Evolutionary conservation across 2,888 invertebrate species (phyloP).

Genomic region (Drosophila engyochracea): DNA sequence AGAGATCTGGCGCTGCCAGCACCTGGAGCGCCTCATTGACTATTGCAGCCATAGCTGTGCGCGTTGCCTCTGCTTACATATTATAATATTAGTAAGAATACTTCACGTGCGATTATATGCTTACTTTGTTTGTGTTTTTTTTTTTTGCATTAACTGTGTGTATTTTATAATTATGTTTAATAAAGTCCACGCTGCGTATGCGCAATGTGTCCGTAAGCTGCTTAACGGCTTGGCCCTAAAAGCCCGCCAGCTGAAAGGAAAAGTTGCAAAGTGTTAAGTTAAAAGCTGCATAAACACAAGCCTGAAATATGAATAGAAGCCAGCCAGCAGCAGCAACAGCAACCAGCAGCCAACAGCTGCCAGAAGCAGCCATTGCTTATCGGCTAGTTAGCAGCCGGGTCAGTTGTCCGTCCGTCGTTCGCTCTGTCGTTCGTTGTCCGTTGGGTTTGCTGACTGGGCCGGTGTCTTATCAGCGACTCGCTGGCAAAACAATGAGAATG

Average conservation of each 20-base stretch:
- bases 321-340: constrained; percentile 2
- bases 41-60: not conserved
- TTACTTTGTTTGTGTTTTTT: not conserved
- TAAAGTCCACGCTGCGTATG: constrained; percentile 59
- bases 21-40: not conserved
- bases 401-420: constrained; percentile 22
- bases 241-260: constrained; percentile 29
- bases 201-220: constrained; percentile 62
- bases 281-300: constrained; percentile 72
- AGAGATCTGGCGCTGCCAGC: not conserved
- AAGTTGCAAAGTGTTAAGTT: constrained; percentile 64
- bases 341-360: constrained; percentile 5
- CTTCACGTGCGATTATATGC: constrained; percentile 9
- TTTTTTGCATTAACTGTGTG: not conserved
- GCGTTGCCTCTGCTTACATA: constrained; percentile 1
- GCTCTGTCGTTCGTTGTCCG: constrained; percentile 12
- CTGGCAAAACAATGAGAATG: constrained; percentile 42
- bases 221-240: constrained; percentile 65
- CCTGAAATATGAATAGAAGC: constrained; percentile 58
- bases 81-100: not conserved
- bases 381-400: constrained; percentile 60
- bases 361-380: constrained; percentile 27
- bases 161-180: constrained; percentile 69
- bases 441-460: constrained; percentile 43
- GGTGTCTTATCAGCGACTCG: constrained; percentile 45